Evolutionary conservation across 64 coral and sea anemone genomes (phyloP).

Genomic region (Hydrozoanthus tunicans): DNA sequence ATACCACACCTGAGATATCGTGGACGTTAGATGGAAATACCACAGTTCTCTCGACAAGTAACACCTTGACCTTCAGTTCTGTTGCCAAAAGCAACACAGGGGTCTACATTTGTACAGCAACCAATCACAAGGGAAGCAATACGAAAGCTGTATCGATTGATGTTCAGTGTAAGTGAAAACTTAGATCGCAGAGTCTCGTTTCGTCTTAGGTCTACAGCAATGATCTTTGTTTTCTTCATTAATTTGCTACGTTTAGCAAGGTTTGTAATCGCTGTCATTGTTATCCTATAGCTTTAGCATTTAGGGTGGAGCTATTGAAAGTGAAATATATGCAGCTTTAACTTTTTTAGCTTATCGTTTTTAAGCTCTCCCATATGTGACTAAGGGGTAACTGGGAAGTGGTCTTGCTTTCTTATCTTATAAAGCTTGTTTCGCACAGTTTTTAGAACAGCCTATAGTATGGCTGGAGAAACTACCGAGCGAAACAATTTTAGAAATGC

Average conservation of each 20-base stretch:
- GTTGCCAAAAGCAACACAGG: background rate
- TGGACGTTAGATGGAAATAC: background rate
- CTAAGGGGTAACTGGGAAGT: too few relatives aligned
- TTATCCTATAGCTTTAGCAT: too few relatives aligned
- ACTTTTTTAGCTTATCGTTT: too few relatives aligned
- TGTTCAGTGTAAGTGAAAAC: slow-evolving; percentile 26
- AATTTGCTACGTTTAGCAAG: background rate
- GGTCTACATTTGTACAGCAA: slow-evolving; percentile 14
- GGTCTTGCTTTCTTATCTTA: too few relatives aligned
- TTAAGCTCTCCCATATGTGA: too few relatives aligned
- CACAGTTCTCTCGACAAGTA: background rate
- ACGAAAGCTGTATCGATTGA: background rate
- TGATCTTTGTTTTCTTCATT: too few relatives aligned
- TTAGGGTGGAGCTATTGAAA: too few relatives aligned
- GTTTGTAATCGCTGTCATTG: background rate
- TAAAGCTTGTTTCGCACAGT: too few relatives aligned
- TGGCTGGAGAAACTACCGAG: too few relatives aligned
- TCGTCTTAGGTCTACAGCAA: background rate
- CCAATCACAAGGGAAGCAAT: background rate
- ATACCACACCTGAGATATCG: background rate
- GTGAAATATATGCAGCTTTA: too few relatives aligned
- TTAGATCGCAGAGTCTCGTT: background rate
- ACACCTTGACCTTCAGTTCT: background rate
- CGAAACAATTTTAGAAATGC: too few relatives aligned
- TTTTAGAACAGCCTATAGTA: too few relatives aligned